Base-by-base conservation (phyloP, 2,888 invertebrate genomes). In the Halocaridina rubra region DNA sequence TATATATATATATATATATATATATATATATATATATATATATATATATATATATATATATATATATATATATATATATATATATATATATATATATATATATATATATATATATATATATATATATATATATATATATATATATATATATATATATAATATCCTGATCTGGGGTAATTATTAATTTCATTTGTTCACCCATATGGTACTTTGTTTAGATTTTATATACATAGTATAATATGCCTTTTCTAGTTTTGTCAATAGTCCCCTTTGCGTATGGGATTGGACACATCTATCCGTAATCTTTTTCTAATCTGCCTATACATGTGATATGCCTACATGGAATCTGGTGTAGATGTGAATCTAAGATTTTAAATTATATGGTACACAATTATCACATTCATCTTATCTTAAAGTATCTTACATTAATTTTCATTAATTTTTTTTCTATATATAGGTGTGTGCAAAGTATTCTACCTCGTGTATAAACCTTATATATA, bases 21-120 rank as follows among this genome's bases (percentile, higher is more conserved):
- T 8, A 53, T 53, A 53, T 4, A 53, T 2, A 53, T 53, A 53
- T 53, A 53, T 8, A 53, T 53, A 53, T 53, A 53, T 53, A 53
- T 53, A 53, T 8, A 53, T 53, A 53, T 53, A 53, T 53, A 53
- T 53, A 53, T 53, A 53, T 53, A 53, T 53, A 53, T 53, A 53
- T 13, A 0, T 13, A 53, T 13, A 1, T 13, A 53, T 53, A 1
- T 53, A 53, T 53, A 1, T 53, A 5, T 5, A 1, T 53, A 5
- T 71, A 2, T 71, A 32, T 71, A 2, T 71, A 32, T 71, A 71
- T 71, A 71, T 32, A 71, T 71, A 32, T 71, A 71, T 71, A 32
- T 71, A 71, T 71, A 32, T 71, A 71, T 71, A 71, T 71, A 71
- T 71, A 71, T 71, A 71, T 71, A 71, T 71, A 32, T 71, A 71